Evolutionary conservation across 2,113 vertebrate species (phyloP), one percentile per base, ranked within the genome.

Genomic region (Boulengerochromis microlepis): DNA sequence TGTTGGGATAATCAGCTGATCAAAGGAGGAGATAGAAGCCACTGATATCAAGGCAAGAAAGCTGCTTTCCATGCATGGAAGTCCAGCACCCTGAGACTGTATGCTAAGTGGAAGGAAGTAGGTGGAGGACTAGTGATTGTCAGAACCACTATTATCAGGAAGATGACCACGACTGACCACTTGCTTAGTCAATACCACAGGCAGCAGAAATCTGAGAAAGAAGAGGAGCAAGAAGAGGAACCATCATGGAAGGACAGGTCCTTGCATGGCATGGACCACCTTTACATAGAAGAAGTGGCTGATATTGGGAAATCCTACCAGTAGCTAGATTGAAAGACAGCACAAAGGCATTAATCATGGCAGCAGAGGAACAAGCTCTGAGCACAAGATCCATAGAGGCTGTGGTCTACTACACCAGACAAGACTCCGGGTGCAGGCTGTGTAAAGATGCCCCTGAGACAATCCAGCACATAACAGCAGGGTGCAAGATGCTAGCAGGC

Each of bases 241-340:
- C 61, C 61, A 66, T 66, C 1, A 35, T 66, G 61, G 31, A 66
- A 35, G 33, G 19, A 38, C 61, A 38, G 0, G 19, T n/a, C 33
- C 33, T n/a, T 66, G 33, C 18, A 38, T 0, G 0, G 19, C 61
- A 66, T 38, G 19, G 0, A 66, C 61, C 61, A 66, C 61, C 19
- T 66, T 66, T 66, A 38, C 33, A 66, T 66, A 0, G 31, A 64
- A 10, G 3, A 33, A 66, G 61, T 38, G 33, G 33, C 61, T 66
- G 33, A 66, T 38, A 66, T n/a, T 38, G 61, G 31, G 31, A 8
- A 38, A 66, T 8, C 61, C 18, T 8, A 38, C 18, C 19, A 38
- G 61, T 66, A 38, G 61, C 33, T 22, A 38, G 19, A 38, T 13
- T 66, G 33, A 38, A 66, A 66, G 61, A 2, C 10, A 66, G 61